phyloP scores from a whole-genome alignment of 2,888 invertebrate species.

The Dione vanillae region DNA sequence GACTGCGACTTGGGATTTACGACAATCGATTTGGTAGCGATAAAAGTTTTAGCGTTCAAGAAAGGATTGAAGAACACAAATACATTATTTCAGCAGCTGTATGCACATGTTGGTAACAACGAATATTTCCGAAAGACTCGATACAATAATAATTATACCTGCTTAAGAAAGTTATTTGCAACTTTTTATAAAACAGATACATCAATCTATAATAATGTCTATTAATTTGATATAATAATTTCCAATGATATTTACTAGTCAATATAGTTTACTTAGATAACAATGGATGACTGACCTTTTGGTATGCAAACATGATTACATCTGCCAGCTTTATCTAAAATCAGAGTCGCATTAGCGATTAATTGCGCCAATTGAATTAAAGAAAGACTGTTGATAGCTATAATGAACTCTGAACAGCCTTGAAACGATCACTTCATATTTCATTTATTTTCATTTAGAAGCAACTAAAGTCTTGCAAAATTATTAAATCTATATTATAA shows the following conservation, averaged over 20 bases:
- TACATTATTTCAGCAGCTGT: constrained; percentile 32
- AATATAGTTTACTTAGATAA: constrained; percentile 7
- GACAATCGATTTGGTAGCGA: constrained; percentile 80
- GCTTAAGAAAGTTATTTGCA: background rate
- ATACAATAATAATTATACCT: background rate
- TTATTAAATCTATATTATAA: background rate
- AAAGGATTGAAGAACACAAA: constrained; percentile 42
- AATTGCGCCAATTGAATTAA: constrained; percentile 70
- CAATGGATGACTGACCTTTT: constrained; percentile 22
- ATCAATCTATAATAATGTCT: background rate
- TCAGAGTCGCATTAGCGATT: constrained; percentile 49
- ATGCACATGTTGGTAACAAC: background rate
- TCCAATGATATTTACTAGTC: background rate
- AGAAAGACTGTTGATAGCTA: constrained; percentile 52
- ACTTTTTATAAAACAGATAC: background rate
- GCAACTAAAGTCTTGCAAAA: no score
- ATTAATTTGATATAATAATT: background rate
- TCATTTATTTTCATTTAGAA: no score
- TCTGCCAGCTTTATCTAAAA: constrained; percentile 38
- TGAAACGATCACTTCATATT: background rate
- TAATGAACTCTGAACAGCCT: constrained; percentile 12
- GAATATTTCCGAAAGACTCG: constrained; percentile 6
- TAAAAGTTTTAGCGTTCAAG: constrained; percentile 71
- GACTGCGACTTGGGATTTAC: constrained; percentile 75
- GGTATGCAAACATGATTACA: constrained; percentile 36